Conservation (phyloP, 2,797 vertebrate genomes). For the Pseudotriccus pelzelni region DNA sequence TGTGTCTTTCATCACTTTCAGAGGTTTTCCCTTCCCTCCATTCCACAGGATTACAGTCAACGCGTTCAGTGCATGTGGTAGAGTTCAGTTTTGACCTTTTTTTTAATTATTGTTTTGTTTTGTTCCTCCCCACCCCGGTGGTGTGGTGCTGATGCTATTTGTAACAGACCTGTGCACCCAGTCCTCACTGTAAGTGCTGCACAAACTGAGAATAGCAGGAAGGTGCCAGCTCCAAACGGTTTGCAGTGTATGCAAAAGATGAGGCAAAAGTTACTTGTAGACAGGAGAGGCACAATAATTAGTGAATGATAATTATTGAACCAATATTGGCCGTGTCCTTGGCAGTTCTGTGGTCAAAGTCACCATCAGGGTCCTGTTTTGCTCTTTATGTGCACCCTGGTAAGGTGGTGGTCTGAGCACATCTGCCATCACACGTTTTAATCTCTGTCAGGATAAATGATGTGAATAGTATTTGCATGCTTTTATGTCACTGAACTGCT, state of each 20-base stretch:
- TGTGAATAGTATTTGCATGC: background rate
- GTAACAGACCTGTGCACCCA: background rate
- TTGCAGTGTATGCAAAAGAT: background rate
- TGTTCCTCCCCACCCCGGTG: fast-evolving
- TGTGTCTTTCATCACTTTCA: constrained; percentile 7
- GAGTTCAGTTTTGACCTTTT: background rate
- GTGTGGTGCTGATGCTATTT: background rate
- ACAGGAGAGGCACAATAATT: background rate
- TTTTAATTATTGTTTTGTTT: background rate
- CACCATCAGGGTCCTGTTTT: background rate
- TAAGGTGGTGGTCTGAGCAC: background rate
- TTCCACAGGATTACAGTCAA: background rate
- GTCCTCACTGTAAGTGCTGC: background rate
- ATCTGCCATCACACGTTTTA: background rate
- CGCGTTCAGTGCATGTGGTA: background rate
- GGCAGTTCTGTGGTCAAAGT: background rate
- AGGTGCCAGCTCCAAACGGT: background rate
- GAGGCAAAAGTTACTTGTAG: background rate
- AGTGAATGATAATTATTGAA: background rate
- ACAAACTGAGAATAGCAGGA: background rate
- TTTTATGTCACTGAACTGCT: background rate
- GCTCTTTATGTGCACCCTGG: background rate
- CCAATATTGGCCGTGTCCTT: background rate
- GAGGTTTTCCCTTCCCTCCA: background rate
- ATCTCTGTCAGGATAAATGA: background rate